Conservation (phyloP, 2,113 vertebrate species). For the Benitochromis conjunctus region DNA sequence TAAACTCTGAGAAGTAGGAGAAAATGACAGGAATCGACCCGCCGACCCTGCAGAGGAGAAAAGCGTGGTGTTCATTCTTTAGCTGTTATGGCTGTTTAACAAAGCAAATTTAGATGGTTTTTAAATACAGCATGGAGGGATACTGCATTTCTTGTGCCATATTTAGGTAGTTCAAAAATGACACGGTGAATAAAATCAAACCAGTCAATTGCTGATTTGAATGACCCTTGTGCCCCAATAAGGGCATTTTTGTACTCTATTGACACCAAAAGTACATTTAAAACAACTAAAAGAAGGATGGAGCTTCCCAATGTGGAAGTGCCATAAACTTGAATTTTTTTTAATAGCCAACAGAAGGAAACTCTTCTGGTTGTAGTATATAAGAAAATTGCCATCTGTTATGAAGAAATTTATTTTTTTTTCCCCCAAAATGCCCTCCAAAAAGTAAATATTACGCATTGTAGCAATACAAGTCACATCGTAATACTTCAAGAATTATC, state of each 20-base stretch:
- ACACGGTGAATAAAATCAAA: not conserved
- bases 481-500: not conserved
- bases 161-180: not conserved
- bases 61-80: not conserved
- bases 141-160: not conserved
- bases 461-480: not conserved
- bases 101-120: not conserved
- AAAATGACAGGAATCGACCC: constrained; percentile 78
- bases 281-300: not conserved
- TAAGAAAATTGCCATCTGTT: not conserved
- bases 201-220: not conserved
- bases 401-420: not conserved
- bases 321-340: not conserved
- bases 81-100: not conserved
- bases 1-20: constrained; percentile 80
- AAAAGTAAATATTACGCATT: not conserved
- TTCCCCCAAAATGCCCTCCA: not conserved
- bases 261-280: not conserved
- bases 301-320: not conserved
- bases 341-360: not conserved
- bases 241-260: not conserved
- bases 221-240: not conserved
- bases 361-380: not conserved
- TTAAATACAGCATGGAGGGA: not conserved
- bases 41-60: constrained; percentile 63